Evolutionary conservation across 2,888 invertebrate species (phyloP).

Genomic region (Merodon equestris): DNA sequence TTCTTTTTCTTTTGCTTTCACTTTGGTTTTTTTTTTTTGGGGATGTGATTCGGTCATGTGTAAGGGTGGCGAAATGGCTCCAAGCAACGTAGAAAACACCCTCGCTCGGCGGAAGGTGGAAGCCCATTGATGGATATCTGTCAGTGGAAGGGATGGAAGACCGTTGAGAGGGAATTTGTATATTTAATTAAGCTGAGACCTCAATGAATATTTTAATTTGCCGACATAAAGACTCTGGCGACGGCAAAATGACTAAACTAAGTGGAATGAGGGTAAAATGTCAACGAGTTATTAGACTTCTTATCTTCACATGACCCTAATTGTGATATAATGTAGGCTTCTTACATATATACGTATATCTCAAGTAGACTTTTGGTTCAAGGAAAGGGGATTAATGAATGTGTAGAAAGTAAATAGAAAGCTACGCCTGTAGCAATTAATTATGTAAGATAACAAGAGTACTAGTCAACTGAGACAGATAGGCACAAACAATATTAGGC

Average conservation of each 20-base stretch:
- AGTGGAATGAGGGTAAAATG: too few relatives aligned
- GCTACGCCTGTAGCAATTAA: too few relatives aligned
- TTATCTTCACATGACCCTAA: slow-evolving; percentile 33
- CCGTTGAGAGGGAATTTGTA: slow-evolving; percentile 54
- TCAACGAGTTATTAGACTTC: slow-evolving; percentile 34
- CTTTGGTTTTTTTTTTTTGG: slow-evolving; percentile 27
- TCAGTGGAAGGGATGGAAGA: slow-evolving; percentile 9
- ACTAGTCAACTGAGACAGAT: too few relatives aligned
- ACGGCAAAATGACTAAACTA: slow-evolving; percentile 42
- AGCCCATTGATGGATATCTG: slow-evolving; percentile 56
- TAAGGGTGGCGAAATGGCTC: neutral
- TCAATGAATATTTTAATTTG: slow-evolving; percentile 66
- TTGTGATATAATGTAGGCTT: neutral
- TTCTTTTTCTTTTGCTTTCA: slow-evolving; percentile 16
- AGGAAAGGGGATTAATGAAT: too few relatives aligned
- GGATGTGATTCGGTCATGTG: slow-evolving; percentile 4
- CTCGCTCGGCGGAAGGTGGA: slow-evolving; percentile 17
- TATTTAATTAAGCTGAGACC: slow-evolving; percentile 67
- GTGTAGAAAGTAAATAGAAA: too few relatives aligned
- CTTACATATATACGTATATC: too few relatives aligned
- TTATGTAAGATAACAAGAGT: too few relatives aligned
- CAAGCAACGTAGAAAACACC: slow-evolving; percentile 3
- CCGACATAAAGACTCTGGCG: slow-evolving; percentile 11
- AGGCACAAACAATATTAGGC: too few relatives aligned
- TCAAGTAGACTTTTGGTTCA: too few relatives aligned